Conservation (phyloP, 2,797 vertebrate species). For the Melanotaenia nigrans region DNA sequence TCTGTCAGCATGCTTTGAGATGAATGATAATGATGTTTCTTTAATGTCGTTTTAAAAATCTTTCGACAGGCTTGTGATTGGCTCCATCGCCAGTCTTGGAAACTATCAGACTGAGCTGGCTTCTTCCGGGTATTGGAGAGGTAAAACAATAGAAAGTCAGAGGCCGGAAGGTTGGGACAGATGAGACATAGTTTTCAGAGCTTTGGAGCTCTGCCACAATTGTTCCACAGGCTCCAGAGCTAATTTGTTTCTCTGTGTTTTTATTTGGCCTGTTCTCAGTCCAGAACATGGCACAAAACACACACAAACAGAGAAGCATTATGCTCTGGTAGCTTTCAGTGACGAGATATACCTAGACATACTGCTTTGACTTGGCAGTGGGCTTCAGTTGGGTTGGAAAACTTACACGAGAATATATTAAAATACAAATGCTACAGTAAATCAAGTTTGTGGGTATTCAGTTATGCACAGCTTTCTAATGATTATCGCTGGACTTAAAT, state of each 20-base stretch:
- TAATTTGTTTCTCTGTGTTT: slow-evolving; percentile 41
- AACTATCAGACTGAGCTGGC: slow-evolving; percentile 39
- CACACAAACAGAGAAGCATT: slow-evolving; percentile 5
- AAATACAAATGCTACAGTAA: neutral
- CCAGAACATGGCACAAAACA: slow-evolving; percentile 14
- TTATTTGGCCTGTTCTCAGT: slow-evolving; percentile 27
- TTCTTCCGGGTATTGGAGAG: slow-evolving; percentile 69
- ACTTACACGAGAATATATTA: neutral
- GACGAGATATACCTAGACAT: neutral
- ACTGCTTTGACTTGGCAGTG: neutral
- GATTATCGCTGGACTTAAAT: neutral
- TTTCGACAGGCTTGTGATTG: slow-evolving; percentile 37
- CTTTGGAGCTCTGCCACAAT: slow-evolving; percentile 50
- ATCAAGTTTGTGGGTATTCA: neutral
- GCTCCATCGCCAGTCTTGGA: slow-evolving; percentile 45
- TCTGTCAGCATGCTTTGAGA: slow-evolving; percentile 41
- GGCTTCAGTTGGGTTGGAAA: neutral
- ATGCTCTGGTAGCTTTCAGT: neutral
- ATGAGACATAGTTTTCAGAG: slow-evolving; percentile 42
- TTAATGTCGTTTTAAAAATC: slow-evolving; percentile 28
- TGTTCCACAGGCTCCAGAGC: slow-evolving; percentile 54
- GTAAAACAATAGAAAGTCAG: slow-evolving; percentile 67
- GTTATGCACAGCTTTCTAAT: neutral
- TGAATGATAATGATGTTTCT: slow-evolving; percentile 37
- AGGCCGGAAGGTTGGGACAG: slow-evolving; percentile 55